phyloP scores from a whole-genome alignment of 2,888 invertebrate species.

The Mechanitis mazaeus region DNA sequence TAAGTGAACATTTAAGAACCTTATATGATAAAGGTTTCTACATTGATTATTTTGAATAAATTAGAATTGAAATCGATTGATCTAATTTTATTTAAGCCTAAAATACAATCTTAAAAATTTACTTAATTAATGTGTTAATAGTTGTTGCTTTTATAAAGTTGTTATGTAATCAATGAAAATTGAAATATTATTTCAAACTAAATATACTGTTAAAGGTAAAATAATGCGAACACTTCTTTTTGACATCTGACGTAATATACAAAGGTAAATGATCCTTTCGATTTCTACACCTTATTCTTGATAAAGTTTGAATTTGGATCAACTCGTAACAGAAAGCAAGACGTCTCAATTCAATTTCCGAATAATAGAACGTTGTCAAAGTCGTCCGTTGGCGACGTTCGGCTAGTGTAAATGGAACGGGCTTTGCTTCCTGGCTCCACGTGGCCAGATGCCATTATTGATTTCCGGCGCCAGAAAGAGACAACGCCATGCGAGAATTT shows the following conservation, averaged over 20 bases:
- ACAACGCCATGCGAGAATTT: conserved; percentile 67
- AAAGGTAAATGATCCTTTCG: conserved; percentile 11
- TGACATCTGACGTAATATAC: not conserved
- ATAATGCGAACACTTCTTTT: not conserved
- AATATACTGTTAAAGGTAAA: too few species aligned
- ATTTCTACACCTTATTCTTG: conserved; percentile 14
- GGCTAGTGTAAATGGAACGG: conserved; percentile 64
- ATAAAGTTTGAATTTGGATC: conserved; percentile 12
- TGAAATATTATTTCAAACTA: not conserved
- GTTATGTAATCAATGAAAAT: not conserved
- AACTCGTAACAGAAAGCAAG: conserved; percentile 17
- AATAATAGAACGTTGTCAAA: conserved; percentile 44
- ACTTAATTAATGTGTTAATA: too few species aligned
- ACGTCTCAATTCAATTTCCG: conserved; percentile 50
- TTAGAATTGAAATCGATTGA: too few species aligned
- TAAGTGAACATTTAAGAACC: not conserved
- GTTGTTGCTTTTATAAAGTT: not conserved
- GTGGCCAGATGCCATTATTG: conserved; percentile 75
- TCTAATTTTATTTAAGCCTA: too few species aligned
- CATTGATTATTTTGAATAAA: not conserved
- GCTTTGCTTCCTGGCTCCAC: conserved; percentile 67
- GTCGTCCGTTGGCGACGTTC: conserved; percentile 51
- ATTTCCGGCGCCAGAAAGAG: conserved; percentile 72
- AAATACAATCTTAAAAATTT: too few species aligned
- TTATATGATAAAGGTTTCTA: not conserved